A percentile compares a stretch with the other conserved stretches of the same genome.
These are phyloP conservation scores for Otolemur crassicaudatus DNA, from an alignment of 2,797 vertebrate species.

Conservation along the genomic window DNA sequence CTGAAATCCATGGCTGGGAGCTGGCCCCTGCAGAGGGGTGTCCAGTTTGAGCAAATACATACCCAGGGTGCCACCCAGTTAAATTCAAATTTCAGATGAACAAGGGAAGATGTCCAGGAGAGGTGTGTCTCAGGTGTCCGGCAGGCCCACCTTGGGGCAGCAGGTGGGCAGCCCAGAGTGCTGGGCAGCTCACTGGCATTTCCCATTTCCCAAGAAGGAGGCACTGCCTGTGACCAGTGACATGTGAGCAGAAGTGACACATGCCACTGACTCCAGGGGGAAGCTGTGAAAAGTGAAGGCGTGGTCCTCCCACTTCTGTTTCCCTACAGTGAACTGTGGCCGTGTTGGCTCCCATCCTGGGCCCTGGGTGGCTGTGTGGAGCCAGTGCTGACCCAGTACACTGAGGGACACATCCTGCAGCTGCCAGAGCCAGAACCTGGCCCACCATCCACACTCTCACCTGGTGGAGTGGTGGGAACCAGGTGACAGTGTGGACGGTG, in stretches of 20 bases:
- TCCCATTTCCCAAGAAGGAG: neutral
- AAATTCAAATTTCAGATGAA: neutral
- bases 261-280: neutral
- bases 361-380: accelerated
- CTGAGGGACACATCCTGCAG: neutral
- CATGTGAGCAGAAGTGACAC: neutral
- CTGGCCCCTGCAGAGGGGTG: accelerated
- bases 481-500: too few species aligned
- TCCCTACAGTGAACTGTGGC: too few species aligned
- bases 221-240: accelerated
- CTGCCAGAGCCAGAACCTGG: neutral
- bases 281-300: neutral
- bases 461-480: accelerated
- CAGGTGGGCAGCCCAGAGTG: neutral
- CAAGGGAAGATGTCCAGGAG: accelerated
- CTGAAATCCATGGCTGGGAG: accelerated
- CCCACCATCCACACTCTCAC: accelerated
- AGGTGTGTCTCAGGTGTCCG: accelerated
- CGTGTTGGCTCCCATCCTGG: neutral
- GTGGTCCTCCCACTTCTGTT: neutral
- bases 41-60: neutral
- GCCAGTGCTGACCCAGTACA: neutral
- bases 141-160: accelerated
- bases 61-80: neutral
- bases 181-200: neutral